Base-by-base conservation (phyloP, 2,113 vertebrate species). In the Microtus richardsoni region DNA sequence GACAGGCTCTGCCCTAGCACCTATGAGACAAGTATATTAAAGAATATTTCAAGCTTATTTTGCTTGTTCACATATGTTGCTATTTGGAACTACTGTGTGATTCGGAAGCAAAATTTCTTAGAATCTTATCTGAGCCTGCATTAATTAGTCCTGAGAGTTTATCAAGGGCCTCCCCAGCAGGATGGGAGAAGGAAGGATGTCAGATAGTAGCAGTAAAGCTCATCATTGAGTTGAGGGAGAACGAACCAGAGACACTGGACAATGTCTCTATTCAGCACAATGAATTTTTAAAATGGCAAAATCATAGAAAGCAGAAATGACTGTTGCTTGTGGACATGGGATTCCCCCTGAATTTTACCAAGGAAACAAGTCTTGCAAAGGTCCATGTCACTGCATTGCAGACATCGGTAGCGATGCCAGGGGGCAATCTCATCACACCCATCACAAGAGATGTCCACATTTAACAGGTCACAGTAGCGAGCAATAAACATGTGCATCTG, bases 401-500 rank as follows among this genome's bases (percentile, higher is more conserved):
- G 98, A 74, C 99, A 99, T 91, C 99, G 98, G 98, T 99, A 99
- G n/a, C 99, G 99, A 86, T 99, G 99, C 99, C 99, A 99, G 0
- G 99, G 99, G 0, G 99, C 99, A 26, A 99, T 99, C 91, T 99
- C 99, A 82, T 99, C 99, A 24, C 99, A 99, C 26, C 99, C 99
- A 0, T 99, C 99, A 1, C 99, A 99, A 41, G 99, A 99, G 36
- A 99, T 99, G 97, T 99, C 99, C 78, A 99, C 99, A 0, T 99
- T 99, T 11, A 99, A 96, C 94, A 99, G 98, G 97, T 99, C 99
- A 85, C 99, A 99, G 95, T 99, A 99, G n/a, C 99, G 99, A 30
- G 99, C 99, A 12, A 99, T 99, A 97, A 99, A 99, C 99, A 99
- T 99, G 98, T 99, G 99, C 99, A 99, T 99, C 99, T 99, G 83